These are phyloP conservation scores for Papio anubis DNA, from an alignment of 2,113 vertebrate genomes.

Conservation along the genomic window DNA sequence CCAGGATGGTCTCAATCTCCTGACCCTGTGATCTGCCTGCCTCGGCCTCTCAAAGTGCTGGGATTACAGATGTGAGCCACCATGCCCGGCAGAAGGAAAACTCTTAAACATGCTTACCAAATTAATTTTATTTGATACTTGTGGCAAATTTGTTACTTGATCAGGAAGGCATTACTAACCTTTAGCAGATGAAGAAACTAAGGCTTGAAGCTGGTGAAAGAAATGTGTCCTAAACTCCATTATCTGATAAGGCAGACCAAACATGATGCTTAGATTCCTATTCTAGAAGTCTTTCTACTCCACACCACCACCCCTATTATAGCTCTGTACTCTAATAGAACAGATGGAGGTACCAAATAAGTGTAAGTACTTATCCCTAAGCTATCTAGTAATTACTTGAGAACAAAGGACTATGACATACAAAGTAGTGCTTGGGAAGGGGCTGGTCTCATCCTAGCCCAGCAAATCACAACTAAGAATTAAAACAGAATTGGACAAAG, in stretches of 20 bases:
- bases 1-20: too few species aligned
- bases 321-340: background rate
- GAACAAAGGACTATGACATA: background rate
- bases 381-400: background rate
- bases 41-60: too few species aligned
- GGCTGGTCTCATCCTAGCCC: background rate
- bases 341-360: background rate
- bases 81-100: background rate
- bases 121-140: background rate
- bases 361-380: background rate
- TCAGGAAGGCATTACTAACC: background rate
- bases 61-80: too few species aligned
- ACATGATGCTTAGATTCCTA: background rate
- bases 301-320: rapidly evolving
- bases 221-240: background rate
- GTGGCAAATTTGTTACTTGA: background rate
- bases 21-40: too few species aligned
- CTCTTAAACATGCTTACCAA: background rate
- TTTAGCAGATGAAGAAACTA: background rate
- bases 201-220: background rate
- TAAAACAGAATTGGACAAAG: background rate
- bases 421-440: background rate
- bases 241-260: background rate
- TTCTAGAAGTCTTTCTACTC: background rate
- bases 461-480: background rate